Conservation (phyloP, 92 coral and sea anemone species). For the Actinostola sp. region DNA sequence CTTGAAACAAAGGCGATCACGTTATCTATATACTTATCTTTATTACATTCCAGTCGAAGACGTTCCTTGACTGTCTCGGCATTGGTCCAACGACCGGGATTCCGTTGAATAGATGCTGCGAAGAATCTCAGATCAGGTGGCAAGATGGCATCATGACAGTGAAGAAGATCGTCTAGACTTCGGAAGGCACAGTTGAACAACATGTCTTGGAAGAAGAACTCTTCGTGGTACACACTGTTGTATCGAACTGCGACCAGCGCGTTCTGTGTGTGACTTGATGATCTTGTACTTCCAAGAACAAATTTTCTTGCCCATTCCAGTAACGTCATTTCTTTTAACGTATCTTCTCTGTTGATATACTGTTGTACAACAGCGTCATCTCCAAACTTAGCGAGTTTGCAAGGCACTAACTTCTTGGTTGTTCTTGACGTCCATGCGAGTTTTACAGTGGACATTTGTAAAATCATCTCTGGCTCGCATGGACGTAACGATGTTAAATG, state of each 20-base stretch:
- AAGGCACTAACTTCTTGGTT: not conserved
- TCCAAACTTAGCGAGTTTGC: not conserved
- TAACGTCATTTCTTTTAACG: not conserved
- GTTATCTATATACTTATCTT: not conserved
- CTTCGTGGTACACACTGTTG: not conserved
- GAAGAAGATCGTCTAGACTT: not conserved
- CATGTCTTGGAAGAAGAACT: constrained; percentile 23
- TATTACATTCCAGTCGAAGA: not conserved
- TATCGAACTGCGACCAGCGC: constrained; percentile 16
- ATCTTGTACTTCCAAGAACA: not conserved
- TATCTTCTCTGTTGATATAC: not conserved
- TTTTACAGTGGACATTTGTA: not conserved
- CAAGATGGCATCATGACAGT: not conserved
- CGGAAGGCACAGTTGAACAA: constrained; percentile 7
- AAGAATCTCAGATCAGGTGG: not conserved
- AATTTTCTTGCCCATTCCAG: constrained; percentile 13
- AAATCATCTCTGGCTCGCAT: constrained; percentile 18
- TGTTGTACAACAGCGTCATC: not conserved
- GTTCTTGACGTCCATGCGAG: not conserved
- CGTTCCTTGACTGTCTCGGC: not conserved
- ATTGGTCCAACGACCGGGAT: not conserved
- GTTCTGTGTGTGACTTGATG: not conserved
- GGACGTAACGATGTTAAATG: not conserved
- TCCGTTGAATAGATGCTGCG: not conserved
- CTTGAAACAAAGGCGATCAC: not conserved